Base-by-base conservation (phyloP, 2,113 vertebrate genomes). In the Rhabdomys dilectus region DNA sequence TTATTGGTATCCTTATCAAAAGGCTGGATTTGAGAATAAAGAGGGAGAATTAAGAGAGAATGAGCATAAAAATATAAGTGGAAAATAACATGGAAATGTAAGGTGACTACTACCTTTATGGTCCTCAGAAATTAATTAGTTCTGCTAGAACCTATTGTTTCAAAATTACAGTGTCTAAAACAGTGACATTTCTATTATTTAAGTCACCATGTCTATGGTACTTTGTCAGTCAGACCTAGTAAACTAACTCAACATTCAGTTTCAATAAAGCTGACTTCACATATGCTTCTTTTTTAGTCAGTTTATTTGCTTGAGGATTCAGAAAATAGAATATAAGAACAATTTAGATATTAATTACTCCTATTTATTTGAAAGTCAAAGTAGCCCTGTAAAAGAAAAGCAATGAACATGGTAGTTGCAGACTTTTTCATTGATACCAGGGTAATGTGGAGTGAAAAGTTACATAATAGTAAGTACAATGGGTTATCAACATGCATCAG, bases 371-470 rank as follows among this genome's bases (percentile, higher is more conserved):
- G 53, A 80, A 92, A 31, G 26, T 89, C 15, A 3, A 87, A 1
- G 21, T 34, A 94, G 16, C 21, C 15, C 48, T 5, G 42, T 42
- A 94, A 95, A 93, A 53, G 2, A 94, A 26, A 94, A 94, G 7
- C 53, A 86, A 72, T 58, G 82, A 85, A 39, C 26, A 64, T 3
- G 1, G 7, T 19, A 80, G 3, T 36, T 29, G n/a, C 42, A 82
- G 45, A 86, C 87, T 87, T 91, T 78, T 34, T 42, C 73, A 95
- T 3, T 3, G 5, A 89, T n/a, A 45, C 3, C 29, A 34, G 34
- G 10, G 3, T 88, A 95, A 96, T 56, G 24, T 85, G 91, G n/a
- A 34, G 60, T 93, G 29, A 75, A 96, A 96, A 56, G 0, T 42
- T 9, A 45, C 1, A 53, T 72, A 87, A 85, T 96, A 93, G 72